phyloP scores from a whole-genome alignment of 2,113 vertebrate genomes.

The Tricholaema leucomelas region DNA sequence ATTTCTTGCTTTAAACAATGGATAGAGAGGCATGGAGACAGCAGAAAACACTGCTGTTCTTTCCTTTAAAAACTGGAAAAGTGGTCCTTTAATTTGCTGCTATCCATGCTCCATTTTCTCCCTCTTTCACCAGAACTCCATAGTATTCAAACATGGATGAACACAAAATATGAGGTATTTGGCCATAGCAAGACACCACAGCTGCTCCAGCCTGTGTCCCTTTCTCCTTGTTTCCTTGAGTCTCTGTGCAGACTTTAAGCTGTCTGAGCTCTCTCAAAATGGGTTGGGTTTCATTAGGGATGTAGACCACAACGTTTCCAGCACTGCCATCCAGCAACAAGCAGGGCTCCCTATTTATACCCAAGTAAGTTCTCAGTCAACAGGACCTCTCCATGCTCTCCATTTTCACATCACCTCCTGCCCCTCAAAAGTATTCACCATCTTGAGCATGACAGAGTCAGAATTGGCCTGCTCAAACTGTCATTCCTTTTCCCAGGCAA shows the following conservation, averaged over 20 bases:
- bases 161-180: neutral
- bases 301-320: neutral
- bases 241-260: neutral
- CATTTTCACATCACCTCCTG: neutral
- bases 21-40: neutral
- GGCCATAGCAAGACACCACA: neutral
- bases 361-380: neutral
- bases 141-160: neutral
- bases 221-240: neutral
- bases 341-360: neutral
- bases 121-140: neutral
- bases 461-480: neutral
- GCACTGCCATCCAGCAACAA: neutral
- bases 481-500: neutral
- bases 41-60: neutral
- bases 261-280: neutral
- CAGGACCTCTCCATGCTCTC: neutral
- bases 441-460: neutral
- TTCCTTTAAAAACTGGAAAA: neutral
- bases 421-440: neutral
- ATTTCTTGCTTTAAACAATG: neutral
- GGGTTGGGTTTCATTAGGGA: rapidly evolving
- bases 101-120: neutral
- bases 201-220: neutral
- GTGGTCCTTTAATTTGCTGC: neutral